Evolutionary conservation across 2,113 vertebrate genomes (phyloP).

Genomic region (Pao palembangensis): DNA sequence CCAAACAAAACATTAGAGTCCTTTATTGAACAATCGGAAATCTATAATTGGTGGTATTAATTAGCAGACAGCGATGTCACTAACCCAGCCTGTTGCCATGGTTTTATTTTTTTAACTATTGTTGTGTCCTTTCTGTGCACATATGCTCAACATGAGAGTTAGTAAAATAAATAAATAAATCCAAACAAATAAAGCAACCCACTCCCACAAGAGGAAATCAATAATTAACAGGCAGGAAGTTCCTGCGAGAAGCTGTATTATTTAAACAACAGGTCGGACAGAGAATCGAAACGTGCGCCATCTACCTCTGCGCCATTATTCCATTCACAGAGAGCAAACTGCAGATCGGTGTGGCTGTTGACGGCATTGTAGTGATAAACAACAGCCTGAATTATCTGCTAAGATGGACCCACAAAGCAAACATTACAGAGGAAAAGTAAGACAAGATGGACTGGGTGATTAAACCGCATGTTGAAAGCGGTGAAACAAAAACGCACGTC

Average conservation of each 20-base stretch:
- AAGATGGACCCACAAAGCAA: conserved; percentile 1
- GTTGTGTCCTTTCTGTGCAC: conserved; percentile 26
- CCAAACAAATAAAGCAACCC: conserved; percentile 17
- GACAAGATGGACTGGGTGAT: no score
- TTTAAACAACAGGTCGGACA: conserved; percentile 36
- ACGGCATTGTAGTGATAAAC: background rate
- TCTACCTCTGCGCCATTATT: conserved; percentile 5
- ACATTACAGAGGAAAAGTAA: conserved; percentile 5
- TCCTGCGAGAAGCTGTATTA: conserved; percentile 26
- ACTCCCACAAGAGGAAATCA: conserved; percentile 45
- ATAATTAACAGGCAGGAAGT: conserved; percentile 49
- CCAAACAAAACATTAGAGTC: no score
- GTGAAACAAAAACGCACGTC: background rate
- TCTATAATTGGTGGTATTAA: conserved; percentile 10
- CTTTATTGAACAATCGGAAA: conserved; percentile 2
- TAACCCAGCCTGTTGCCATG: background rate
- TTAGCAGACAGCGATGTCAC: conserved; percentile 13
- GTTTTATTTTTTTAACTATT: background rate
- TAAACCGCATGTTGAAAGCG: background rate
- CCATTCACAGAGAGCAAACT: background rate
- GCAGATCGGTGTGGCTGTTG: conserved; percentile 23
- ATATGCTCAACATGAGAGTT: conserved; percentile 13
- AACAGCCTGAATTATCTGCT: conserved; percentile 12
- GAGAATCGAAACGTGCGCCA: conserved; percentile 32
- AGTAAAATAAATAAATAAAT: background rate